Conservation (phyloP, 2,888 invertebrate genomes). For the Anoplius nigerrimus region DNA sequence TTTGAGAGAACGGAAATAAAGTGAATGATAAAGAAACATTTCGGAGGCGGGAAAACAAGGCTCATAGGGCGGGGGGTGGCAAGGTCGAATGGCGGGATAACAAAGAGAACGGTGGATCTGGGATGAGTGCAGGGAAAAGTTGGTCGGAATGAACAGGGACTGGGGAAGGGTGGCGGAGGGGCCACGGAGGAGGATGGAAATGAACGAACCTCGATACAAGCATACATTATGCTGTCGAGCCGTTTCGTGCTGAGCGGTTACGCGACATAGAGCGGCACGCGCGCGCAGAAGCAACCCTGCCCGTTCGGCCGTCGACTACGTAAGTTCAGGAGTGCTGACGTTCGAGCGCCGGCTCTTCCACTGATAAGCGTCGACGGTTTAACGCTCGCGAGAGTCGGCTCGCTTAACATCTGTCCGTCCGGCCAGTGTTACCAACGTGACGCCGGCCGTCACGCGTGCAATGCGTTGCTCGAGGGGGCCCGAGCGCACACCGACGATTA, state of each 20-base stretch:
- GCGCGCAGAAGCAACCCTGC: constrained; percentile 16
- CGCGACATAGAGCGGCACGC: constrained; percentile 5
- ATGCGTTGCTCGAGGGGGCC: too few relatives aligned
- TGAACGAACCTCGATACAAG: neutral
- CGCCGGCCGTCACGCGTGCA: too few relatives aligned
- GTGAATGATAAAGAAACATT: too few relatives aligned
- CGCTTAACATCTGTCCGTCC: too few relatives aligned
- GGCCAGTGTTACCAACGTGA: too few relatives aligned
- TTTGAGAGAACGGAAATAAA: too few relatives aligned
- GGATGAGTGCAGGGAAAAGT: neutral
- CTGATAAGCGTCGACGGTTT: constrained; percentile 27
- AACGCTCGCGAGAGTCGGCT: neutral
- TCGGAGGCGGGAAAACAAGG: neutral
- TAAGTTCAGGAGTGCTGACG: constrained; percentile 25
- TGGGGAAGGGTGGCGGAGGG: neutral
- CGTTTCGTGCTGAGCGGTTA: neutral
- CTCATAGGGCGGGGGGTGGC: neutral
- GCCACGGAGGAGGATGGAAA: neutral
- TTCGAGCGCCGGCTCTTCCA: constrained; percentile 27
- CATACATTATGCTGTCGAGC: constrained; percentile 1
- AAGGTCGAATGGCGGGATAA: neutral
- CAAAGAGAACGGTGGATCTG: neutral
- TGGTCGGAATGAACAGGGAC: neutral
- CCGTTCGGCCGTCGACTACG: neutral
- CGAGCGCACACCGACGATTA: too few relatives aligned